Evolutionary conservation across 2,888 invertebrate genomes (phyloP).

Genomic region (Ennomos quercinarius): DNA sequence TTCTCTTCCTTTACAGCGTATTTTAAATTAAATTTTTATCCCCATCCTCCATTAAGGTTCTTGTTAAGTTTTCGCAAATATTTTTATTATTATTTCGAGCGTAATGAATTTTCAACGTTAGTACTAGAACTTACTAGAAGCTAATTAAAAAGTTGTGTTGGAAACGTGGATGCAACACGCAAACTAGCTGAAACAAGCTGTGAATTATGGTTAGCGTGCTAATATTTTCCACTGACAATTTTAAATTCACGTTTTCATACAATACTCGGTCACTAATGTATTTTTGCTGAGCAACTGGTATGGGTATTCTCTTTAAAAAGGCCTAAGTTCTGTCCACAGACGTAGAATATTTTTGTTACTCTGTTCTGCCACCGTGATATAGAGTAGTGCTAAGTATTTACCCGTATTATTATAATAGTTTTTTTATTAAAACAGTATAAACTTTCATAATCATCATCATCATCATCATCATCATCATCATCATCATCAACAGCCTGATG

Average conservation of each 20-base stretch:
- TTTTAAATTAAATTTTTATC: conserved; percentile 30
- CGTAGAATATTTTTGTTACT: too few relatives aligned
- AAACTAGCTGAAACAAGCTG: conserved; percentile 33
- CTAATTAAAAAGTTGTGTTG: conserved; percentile 30
- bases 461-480: too few relatives aligned
- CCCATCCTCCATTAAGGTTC: conserved; percentile 23
- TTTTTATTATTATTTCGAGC: conserved; percentile 23
- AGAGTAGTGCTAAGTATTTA: too few relatives aligned
- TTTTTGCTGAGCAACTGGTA: too few relatives aligned
- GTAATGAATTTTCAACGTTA: conserved; percentile 23
- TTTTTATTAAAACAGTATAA: too few relatives aligned
- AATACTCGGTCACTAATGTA: too few relatives aligned
- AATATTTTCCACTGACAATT: conserved; percentile 11
- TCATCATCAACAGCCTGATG: too few relatives aligned
- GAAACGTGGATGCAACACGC: conserved; percentile 32
- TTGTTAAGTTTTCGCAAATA: conserved; percentile 24
- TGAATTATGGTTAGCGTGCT: conserved; percentile 30
- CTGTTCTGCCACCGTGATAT: too few relatives aligned
- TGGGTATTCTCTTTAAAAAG: too few relatives aligned
- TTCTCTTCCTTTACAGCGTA: conserved; percentile 30
- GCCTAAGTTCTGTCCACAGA: too few relatives aligned
- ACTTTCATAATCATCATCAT: too few relatives aligned
- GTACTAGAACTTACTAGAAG: conserved; percentile 22
- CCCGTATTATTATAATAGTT: too few relatives aligned
- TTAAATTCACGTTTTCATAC: neutral